These are phyloP conservation scores for Eubucco bourcierii DNA, from an alignment of 2,113 vertebrate genomes.

Conservation along the genomic window DNA sequence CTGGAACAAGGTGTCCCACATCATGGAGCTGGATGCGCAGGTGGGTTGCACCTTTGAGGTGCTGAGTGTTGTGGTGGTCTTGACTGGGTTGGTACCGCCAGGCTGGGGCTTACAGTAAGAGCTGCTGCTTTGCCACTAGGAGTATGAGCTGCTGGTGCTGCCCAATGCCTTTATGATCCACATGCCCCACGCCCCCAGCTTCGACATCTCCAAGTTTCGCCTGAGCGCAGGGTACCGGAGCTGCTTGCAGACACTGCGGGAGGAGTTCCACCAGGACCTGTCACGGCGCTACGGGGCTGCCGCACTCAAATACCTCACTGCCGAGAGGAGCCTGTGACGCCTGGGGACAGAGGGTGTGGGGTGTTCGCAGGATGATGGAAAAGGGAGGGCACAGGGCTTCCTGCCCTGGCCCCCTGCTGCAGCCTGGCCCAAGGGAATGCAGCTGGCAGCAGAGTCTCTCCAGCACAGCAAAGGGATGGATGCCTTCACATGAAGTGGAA, in stretches of 20 bases:
- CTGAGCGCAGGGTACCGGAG: slow-evolving; percentile 86
- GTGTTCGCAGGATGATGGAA: background rate
- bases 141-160: slow-evolving; percentile 90
- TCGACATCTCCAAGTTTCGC: slow-evolving; percentile 94
- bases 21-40: slow-evolving; percentile 95
- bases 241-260: slow-evolving; percentile 89
- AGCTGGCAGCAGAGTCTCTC: background rate
- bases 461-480: background rate
- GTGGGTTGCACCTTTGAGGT: slow-evolving; percentile 46
- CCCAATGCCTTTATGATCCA: slow-evolving; percentile 97
- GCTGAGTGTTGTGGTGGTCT: background rate
- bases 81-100: background rate
- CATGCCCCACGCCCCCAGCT: slow-evolving; percentile 95
- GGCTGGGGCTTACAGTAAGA: accelerated
- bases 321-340: slow-evolving; percentile 82
- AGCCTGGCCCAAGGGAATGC: background rate
- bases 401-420: accelerated
- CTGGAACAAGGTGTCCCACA: slow-evolving; percentile 97
- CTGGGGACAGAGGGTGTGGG: background rate
- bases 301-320: slow-evolving; percentile 95
- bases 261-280: slow-evolving; percentile 96
- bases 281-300: slow-evolving; percentile 89
- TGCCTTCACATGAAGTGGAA: background rate
- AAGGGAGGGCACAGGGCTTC: background rate
- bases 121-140: slow-evolving; percentile 70